Evolutionary conservation across 2,113 vertebrate species (phyloP), one percentile per base, ranked within the genome.

Genomic region (Thinocorus orbignyianus): DNA sequence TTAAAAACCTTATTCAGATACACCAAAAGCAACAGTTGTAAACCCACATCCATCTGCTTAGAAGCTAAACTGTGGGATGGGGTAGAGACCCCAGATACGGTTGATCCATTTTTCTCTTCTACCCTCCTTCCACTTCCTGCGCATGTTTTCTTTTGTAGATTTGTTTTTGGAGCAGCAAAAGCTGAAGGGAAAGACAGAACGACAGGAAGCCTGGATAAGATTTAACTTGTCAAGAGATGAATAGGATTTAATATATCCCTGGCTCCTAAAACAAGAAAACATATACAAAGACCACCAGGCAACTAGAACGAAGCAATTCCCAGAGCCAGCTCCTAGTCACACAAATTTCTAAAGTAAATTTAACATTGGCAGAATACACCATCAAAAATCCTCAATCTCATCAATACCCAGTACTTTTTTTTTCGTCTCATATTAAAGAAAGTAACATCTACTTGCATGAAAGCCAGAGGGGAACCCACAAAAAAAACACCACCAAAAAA

Each of bases 21-120:
- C 28, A 92, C 80, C 80, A 86, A 92, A 64, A 64, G 69, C 0
- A 28, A 84, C 93, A 92, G 78, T 93, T 87, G 60, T 81, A 97
- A 96, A 88, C 95, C 96, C 95, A 96, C 96, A 94, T 65, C 96
- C 96, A 97, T 95, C 96, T 96, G 96, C 80, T 95, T 58, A 84
- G 65, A 86, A 94, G 84, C 73, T 89, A 93, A 97, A 91, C 93
- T 95, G 96, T 89, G 88, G 93, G 88, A 91, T 96, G 86, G 93
- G 96, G 88, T 69, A 93, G 37, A 23, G 86, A 96, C 93, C 96
- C 93, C 92, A 87, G 81, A 91, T 93, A 76, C 19, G 66, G 77
- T 65, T 84, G 79, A 90, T 86, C 64, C 91, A 76, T 71, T 95
- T 93, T 94, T 91, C 73, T 91, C 69, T 93, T 82, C 78, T 79